Conservation (phyloP, 1,140 invertebrate genomes). For the Diorhabda sublineata region DNA sequence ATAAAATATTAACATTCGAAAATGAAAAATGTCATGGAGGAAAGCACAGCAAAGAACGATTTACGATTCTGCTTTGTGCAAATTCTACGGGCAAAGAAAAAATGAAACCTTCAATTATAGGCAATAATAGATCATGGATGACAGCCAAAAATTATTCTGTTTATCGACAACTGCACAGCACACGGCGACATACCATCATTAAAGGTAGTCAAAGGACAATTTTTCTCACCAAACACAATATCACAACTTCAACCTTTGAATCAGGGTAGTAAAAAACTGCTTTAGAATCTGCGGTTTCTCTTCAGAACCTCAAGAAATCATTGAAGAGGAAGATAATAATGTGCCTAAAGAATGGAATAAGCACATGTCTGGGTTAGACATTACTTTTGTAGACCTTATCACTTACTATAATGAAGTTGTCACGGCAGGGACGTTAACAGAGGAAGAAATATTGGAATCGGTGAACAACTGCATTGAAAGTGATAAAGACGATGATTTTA, state of each 20-base stretch:
- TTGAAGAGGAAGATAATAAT: too few species aligned
- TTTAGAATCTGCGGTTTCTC: background rate
- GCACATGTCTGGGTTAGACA: too few species aligned
- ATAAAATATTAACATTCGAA: conserved; percentile 39
- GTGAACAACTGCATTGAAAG: too few species aligned
- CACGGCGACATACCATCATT: background rate
- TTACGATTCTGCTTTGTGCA: background rate
- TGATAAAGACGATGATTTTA: too few species aligned
- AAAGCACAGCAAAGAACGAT: conserved; percentile 30
- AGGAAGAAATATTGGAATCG: too few species aligned
- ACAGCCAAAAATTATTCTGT: background rate
- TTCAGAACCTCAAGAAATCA: too few species aligned
- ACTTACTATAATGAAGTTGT: too few species aligned
- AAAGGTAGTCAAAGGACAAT: background rate
- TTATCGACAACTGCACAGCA: background rate
- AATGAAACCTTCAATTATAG: background rate
- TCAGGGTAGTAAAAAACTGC: background rate
- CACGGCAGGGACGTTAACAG: too few species aligned
- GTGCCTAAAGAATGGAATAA: too few species aligned
- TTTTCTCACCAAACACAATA: background rate
- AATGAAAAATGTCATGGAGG: conserved; percentile 39
- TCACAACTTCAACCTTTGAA: background rate
- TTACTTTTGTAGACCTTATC: too few species aligned
- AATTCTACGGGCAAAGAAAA: conserved; percentile 41
- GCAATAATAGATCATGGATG: background rate